Base-by-base conservation (phyloP, 2,888 invertebrate species). In the Silvanus unidentatus region DNA sequence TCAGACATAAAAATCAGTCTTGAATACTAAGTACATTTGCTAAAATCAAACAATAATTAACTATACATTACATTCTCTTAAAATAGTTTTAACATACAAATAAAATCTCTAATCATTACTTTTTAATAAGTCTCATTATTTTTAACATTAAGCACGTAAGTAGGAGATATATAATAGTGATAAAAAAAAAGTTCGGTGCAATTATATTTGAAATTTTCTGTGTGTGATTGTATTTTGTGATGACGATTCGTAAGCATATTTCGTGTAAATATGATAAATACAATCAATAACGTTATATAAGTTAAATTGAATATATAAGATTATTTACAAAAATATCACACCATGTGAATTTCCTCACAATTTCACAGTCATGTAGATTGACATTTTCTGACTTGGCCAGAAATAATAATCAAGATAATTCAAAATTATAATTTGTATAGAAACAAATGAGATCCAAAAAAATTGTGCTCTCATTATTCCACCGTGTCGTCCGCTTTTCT, bases 401-500 rank as follows among this genome's bases (percentile, higher is more conserved):
- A 22, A 22, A 22, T 3, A 32, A 8, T 37, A 15, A 15, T 16
- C 13, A 16, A 3, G 14, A 11, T 16, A 15, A 15, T n/a, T 6
- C 14, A 37, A 11, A 12, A 6, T 4, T n/a, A 13, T 11, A 37
- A 37, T n/a, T n/a, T n/a, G n/a, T n/a, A n/a, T n/a, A 5, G 14
- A 5, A 13, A 37, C 37, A 37, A n/a, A 15, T 15, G 8, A 37
- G 16, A 16, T 28, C 10, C 6, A 12, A 22, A 5, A 22, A 32
- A 32, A 32, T 32, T 32, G 37, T 6, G 10, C 3, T n/a, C 15
- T 9, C 37, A 9, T 54, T 47, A 54, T 22, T 27, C 39, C 39
- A 50, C 53, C 28, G 43, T 36, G 29, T 48, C 50, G 15, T 64
- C 62, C 43, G 62, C 57, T 50, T 66, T 68, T 47, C 66, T 57